phyloP scores from a whole-genome alignment of 2,888 invertebrate species.

The Cecidostiba fungosa region DNA sequence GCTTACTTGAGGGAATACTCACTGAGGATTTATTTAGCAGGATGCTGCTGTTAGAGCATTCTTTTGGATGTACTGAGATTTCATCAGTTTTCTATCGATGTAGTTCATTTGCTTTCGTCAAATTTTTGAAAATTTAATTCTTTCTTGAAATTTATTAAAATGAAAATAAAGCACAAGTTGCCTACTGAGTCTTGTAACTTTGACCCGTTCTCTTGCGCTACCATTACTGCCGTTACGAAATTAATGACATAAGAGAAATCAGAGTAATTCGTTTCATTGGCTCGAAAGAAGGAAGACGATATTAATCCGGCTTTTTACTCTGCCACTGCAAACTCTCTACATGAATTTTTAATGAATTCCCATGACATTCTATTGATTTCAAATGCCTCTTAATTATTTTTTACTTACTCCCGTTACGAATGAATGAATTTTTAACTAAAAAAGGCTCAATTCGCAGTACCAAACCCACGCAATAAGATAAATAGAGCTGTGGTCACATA shows the following conservation, averaged over 20 bases:
- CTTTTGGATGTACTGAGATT: background rate
- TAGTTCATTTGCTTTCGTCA: no score
- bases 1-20: constrained; percentile 2
- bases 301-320: background rate
- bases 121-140: no score
- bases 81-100: no score
- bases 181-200: no score
- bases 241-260: no score
- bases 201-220: no score
- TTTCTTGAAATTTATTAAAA: no score
- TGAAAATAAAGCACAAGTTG: no score
- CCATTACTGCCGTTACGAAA: no score
- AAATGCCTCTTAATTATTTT: background rate
- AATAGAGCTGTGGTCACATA: background rate
- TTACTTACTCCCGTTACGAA: background rate
- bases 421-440: background rate
- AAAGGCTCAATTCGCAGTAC: background rate
- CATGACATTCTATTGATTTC: background rate
- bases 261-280: background rate
- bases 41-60: background rate
- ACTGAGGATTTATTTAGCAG: background rate
- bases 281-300: background rate
- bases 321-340: background rate
- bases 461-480: background rate
- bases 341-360: background rate